phyloP scores from a whole-genome alignment of 2,888 invertebrate species.

The Notodonta ziczac region DNA sequence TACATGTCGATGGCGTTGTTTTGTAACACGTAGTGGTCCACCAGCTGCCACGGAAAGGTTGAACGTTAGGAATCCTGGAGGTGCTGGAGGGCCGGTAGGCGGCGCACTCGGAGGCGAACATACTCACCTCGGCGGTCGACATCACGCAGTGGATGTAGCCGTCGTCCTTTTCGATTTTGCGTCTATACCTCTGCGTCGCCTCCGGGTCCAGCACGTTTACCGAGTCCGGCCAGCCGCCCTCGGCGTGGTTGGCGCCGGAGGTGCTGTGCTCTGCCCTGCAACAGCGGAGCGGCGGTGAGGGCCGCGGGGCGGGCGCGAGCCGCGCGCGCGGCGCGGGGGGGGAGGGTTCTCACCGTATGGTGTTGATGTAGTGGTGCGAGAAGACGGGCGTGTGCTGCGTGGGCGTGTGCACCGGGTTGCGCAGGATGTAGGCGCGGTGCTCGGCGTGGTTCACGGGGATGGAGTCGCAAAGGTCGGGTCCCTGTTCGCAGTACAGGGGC shows the following conservation, averaged over 20 bases:
- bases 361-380: conserved; percentile 83
- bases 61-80: neutral
- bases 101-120: neutral
- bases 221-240: conserved; percentile 94
- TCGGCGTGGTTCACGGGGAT: conserved; percentile 56
- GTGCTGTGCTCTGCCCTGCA: conserved; percentile 82
- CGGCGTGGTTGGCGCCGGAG: conserved; percentile 88
- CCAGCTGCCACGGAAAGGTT: conserved; percentile 76
- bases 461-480: conserved; percentile 65
- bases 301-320: neutral
- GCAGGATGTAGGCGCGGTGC: conserved; percentile 70
- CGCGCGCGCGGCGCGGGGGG: neutral
- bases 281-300: neutral
- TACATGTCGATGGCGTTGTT: conserved; percentile 97
- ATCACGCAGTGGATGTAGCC: conserved; percentile 88
- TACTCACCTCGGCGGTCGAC: conserved; percentile 67
- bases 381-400: conserved; percentile 74
- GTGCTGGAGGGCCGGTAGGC: neutral
- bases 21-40: conserved; percentile 94
- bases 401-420: conserved; percentile 79
- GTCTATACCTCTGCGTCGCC: conserved; percentile 89
- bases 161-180: conserved; percentile 93
- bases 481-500: conserved; percentile 75
- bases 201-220: conserved; percentile 86
- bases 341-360: conserved; percentile 61